phyloP scores from a whole-genome alignment of 2,113 vertebrate genomes.

The Misgurnus anguillicaudatus region DNA sequence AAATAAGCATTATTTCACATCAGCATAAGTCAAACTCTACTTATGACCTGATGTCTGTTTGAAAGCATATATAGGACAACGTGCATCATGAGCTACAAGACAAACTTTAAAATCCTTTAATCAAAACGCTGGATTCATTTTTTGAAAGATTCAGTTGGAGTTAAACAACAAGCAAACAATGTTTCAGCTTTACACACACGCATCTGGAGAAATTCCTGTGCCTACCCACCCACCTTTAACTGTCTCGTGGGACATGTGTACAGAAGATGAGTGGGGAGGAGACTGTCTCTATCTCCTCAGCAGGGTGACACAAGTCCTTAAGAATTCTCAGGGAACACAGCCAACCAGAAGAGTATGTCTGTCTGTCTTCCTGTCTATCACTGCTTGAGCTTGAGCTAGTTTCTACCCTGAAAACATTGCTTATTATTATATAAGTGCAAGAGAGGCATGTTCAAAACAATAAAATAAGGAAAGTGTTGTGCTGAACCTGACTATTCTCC shows the following conservation, averaged over 20 bases:
- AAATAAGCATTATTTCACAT: conserved; percentile 55
- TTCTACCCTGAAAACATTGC: too few species aligned
- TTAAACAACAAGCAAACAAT: not conserved
- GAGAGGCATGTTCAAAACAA: too few species aligned
- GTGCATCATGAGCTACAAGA: not conserved
- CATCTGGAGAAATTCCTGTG: conserved; percentile 84
- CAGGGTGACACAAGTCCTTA: conserved; percentile 81
- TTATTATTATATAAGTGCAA: too few species aligned
- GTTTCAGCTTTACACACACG: conserved; percentile 12
- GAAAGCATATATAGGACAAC: not conserved
- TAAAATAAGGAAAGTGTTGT: not conserved
- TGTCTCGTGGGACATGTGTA: conserved; percentile 78
- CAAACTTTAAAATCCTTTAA: not conserved
- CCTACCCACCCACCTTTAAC: conserved; percentile 85
- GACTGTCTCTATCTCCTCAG: conserved; percentile 82
- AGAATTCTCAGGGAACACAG: conserved; percentile 75
- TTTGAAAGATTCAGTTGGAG: not conserved
- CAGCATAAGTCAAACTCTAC: conserved; percentile 52
- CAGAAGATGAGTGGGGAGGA: conserved; percentile 77
- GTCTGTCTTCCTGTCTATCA: conserved; percentile 40
- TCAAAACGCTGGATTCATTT: not conserved
- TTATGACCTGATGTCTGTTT: conserved; percentile 25
- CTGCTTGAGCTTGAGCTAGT: not conserved
- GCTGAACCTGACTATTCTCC: not conserved
- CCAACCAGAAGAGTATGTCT: conserved; percentile 86